phyloP scores from a whole-genome alignment of 2,113 vertebrate genomes.

The Anhinga anhinga region DNA sequence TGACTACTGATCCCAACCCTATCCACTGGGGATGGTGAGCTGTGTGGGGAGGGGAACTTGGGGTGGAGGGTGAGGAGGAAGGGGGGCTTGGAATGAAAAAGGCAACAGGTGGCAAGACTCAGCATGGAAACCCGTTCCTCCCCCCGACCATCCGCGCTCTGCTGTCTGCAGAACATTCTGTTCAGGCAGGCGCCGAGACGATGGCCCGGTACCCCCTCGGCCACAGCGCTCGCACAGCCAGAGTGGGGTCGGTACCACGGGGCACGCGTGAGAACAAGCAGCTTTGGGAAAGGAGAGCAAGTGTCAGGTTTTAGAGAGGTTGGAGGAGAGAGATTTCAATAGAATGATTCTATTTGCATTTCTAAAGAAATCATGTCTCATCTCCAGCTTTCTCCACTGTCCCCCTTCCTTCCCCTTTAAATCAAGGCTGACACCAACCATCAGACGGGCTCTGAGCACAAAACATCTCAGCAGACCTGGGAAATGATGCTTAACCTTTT shows the following conservation, averaged over 20 bases:
- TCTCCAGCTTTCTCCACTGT: background rate
- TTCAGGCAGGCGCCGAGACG: background rate
- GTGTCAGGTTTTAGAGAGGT: background rate
- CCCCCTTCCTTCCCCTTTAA: no score
- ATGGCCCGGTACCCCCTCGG: background rate
- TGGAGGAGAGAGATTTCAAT: background rate
- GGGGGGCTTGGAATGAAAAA: constrained; percentile 42
- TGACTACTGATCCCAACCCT: constrained; percentile 46
- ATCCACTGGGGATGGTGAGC: constrained; percentile 54
- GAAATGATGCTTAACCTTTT: background rate
- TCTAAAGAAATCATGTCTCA: background rate
- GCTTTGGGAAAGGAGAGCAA: background rate
- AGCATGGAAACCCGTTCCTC: background rate
- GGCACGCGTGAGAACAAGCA: background rate
- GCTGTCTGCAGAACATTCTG: background rate
- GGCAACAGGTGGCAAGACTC: constrained; percentile 70
- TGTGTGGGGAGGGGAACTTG: constrained; percentile 12
- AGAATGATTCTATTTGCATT: background rate
- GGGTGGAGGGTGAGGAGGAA: constrained; percentile 30
- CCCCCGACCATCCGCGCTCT: background rate
- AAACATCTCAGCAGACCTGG: background rate
- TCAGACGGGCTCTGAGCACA: background rate
- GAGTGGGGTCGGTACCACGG: background rate
- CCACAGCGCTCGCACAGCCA: background rate
- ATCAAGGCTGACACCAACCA: background rate